Percentiles rank a stretch among this genome's conserved stretches.
Evolutionary conservation across 2,797 vertebrate species (phyloP).

Genomic region (Crenuchus spilurus): DNA sequence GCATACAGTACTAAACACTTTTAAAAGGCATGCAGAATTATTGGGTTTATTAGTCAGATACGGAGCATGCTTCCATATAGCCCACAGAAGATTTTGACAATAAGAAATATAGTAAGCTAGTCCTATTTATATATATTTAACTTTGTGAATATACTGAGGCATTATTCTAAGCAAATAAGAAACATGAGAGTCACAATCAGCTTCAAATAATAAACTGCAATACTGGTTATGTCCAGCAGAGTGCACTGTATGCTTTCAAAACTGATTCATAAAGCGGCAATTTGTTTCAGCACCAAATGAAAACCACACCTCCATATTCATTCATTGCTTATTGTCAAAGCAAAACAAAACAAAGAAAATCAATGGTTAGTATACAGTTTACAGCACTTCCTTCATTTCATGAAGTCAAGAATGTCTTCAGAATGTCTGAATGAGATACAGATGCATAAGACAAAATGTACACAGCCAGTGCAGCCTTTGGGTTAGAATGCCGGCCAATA

Average conservation of each 20-base stretch:
- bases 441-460: constrained; percentile 28
- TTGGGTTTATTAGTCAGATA: constrained; percentile 7
- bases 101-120: constrained; percentile 23
- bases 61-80: constrained; percentile 34
- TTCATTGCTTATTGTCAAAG: constrained; percentile 50
- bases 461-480: constrained; percentile 32
- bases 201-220: background rate
- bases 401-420: constrained; percentile 3
- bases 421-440: constrained; percentile 9
- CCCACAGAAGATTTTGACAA: constrained; percentile 34
- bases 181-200: background rate
- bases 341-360: constrained; percentile 2
- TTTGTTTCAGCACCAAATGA: background rate
- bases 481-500: constrained; percentile 45
- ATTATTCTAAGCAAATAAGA: background rate
- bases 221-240: constrained; percentile 44
- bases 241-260: constrained; percentile 13
- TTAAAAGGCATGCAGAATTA: constrained; percentile 26
- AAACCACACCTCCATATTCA: background rate
- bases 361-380: constrained; percentile 10
- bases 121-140: background rate
- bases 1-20: constrained; percentile 1
- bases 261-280: background rate
- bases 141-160: background rate
- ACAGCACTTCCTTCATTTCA: background rate